Evolutionary conservation across 2,888 invertebrate genomes (phyloP), one percentile per base, ranked within the genome.

Genomic region (Dolichopus griseipennis): DNA sequence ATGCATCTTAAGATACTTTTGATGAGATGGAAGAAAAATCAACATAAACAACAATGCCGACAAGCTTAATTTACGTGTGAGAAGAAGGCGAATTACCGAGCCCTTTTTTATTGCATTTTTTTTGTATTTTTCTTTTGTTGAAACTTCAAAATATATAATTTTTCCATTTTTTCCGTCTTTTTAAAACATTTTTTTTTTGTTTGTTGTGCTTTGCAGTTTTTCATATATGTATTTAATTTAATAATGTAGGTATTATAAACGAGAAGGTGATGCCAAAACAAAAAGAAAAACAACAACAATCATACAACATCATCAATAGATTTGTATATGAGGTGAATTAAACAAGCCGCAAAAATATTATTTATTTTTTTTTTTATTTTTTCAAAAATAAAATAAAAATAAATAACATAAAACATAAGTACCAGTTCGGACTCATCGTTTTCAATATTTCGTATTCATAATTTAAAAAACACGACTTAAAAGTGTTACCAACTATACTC

Each of bases 281-380:
- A 63, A 27, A 27, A 27, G 5, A 27, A 27, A 27, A 27, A 27
- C 2, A 27, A 2, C 27, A 27, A 63, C 15, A 27, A 63, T 63
- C 18, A 63, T 18, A 52, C 52, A n/a, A 2, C 15, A 52, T 52
- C 52, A 52, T 52, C 52, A 52, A 52, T 52, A 18, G 52, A 41
- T 41, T 41, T 12, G 15, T 52, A 43, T 43, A 15, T 27, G 12
- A 27, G 22, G 18, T 27, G 27, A 63, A 63, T 27, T 27, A 63
- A 63, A 63, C 63, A 27, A 63, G 63, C 63, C 63, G 27, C 63
- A 63, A 63, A 63, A 52, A 10, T 63, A 63, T 15, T 63, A 27
- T 63, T 63, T 27, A n/a, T 10, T 63, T 12, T 10, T 37, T 27
- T 27, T 27, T 27, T 10, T 12, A 37, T 37, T n/a, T n/a, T n/a